A percentile compares a stretch with the other conserved stretches of the same genome.
These are phyloP conservation scores for Andricus grossulariae DNA, from an alignment of 1,140 invertebrate genomes.

Conservation along the genomic window DNA sequence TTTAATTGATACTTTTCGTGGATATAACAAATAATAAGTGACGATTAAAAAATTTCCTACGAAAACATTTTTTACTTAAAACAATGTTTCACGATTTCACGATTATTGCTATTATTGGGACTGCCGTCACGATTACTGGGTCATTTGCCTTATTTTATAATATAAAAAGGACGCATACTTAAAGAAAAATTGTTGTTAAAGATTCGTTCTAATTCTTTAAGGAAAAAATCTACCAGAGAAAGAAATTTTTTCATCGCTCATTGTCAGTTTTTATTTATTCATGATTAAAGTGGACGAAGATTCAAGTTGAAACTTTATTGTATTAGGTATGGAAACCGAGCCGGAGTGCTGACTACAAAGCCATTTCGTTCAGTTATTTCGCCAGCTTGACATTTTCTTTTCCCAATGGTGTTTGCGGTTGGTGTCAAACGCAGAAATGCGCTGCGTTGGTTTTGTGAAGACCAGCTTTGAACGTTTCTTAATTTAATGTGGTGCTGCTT, in stretches of 20 bases:
- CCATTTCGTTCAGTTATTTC: slow-evolving; percentile 6
- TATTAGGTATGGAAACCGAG: not conserved
- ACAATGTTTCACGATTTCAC: too few species aligned
- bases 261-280: not conserved
- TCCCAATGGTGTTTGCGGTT: not conserved
- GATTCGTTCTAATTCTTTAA: too few species aligned
- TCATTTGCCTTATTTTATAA: too few species aligned
- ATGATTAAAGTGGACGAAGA: not conserved
- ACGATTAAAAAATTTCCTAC: too few species aligned
- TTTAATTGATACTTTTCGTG: too few species aligned
- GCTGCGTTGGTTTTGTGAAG: not conserved
- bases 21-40: too few species aligned
- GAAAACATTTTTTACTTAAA: too few species aligned
- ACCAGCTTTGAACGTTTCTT: not conserved
- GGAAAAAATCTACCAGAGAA: too few species aligned
- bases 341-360: not conserved
- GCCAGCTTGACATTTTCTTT: slow-evolving; percentile 14
- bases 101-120: too few species aligned
- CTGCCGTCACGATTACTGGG: too few species aligned
- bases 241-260: not conserved
- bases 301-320: not conserved
- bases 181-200: too few species aligned
- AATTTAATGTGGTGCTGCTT: not conserved
- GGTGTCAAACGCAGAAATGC: not conserved
- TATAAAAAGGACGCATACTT: too few species aligned